A percentile compares a stretch with the other conserved stretches of the same genome.
These are phyloP conservation scores for Ascaphus truei DNA, from an alignment of 2,113 vertebrate species.

Conservation along the genomic window DNA sequence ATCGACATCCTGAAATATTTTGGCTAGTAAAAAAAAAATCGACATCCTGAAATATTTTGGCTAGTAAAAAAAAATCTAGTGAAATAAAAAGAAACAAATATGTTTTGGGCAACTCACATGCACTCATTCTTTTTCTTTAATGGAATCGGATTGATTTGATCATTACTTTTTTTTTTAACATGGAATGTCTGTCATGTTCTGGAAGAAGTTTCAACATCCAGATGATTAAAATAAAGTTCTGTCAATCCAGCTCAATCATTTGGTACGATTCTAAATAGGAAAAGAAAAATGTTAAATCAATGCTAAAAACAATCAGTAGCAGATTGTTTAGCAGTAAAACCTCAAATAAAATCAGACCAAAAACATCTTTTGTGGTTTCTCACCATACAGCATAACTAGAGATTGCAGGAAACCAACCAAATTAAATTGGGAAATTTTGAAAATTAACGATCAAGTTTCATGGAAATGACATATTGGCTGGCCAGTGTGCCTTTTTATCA, in stretches of 20 bases:
- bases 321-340: constrained; percentile 61
- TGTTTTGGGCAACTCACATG: background rate
- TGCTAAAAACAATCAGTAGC: constrained; percentile 54
- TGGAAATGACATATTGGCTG: constrained; percentile 71
- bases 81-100: constrained; percentile 7
- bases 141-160: constrained; percentile 47
- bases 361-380: constrained; percentile 69
- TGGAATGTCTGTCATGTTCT: constrained; percentile 38
- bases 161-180: constrained; percentile 45
- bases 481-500: constrained; percentile 59
- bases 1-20: constrained; percentile 11
- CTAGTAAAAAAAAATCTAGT: constrained; percentile 33
- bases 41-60: constrained; percentile 14
- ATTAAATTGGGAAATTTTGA: constrained; percentile 66
- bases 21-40: constrained; percentile 23
- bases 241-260: background rate
- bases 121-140: constrained; percentile 32
- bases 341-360: constrained; percentile 63
- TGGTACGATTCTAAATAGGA: background rate
- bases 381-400: constrained; percentile 72
- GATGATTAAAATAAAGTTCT: constrained; percentile 21
- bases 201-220: constrained; percentile 40
- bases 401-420: constrained; percentile 68
- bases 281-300: background rate
- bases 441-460: constrained; percentile 62